Evolutionary conservation across 2,888 invertebrate species (phyloP), one percentile per base, ranked within the genome.

Genomic region (Proisotoma minuta): DNA sequence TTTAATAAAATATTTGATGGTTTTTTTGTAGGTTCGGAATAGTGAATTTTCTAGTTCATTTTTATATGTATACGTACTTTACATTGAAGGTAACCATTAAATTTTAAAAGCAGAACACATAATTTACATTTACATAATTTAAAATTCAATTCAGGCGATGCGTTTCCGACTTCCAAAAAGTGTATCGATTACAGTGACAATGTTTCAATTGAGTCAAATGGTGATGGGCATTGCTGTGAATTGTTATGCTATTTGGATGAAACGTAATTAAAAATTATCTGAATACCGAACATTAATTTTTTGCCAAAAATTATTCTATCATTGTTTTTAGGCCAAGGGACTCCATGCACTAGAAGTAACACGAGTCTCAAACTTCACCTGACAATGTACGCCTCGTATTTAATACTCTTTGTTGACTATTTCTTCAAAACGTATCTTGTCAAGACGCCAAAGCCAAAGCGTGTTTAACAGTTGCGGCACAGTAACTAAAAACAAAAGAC

Each of bases 381-480:
- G 2, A 49, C 34, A 4, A 69, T 69, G 69, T 69, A 69, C 24
- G 64, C 62, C 27, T 62, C 69, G 0, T 69, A 69, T 23, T 40
- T 69, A 12, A 60, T 69, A 23, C 64, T 69, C 1, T 69, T 69
- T 54, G 63, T 62, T 22, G 64, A 69, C 39, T 69, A 64, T 59
- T 69, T 64, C 49, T 66, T 62, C 29, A 49, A 63, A 57, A 34
- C 66, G 3, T 69, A 69, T 27, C 24, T 69, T 20, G 57, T 51
- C 5, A 60, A 60, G 48, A 60, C 57, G 20, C 58, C 56, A n/a
- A 60, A 23, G 28, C 50, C 47, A 23, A 61, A 59, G 28, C 26
- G 22, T n/a, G n/a, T n/a, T n/a, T n/a, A n/a, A n/a, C n/a, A n/a
- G n/a, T n/a, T n/a, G n/a, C n/a, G n/a, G n/a, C n/a, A n/a, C n/a